A percentile compares a stretch with the other conserved stretches of the same genome.
phyloP scores from a whole-genome alignment of 2,888 invertebrate genomes.

The Idaea straminata region DNA sequence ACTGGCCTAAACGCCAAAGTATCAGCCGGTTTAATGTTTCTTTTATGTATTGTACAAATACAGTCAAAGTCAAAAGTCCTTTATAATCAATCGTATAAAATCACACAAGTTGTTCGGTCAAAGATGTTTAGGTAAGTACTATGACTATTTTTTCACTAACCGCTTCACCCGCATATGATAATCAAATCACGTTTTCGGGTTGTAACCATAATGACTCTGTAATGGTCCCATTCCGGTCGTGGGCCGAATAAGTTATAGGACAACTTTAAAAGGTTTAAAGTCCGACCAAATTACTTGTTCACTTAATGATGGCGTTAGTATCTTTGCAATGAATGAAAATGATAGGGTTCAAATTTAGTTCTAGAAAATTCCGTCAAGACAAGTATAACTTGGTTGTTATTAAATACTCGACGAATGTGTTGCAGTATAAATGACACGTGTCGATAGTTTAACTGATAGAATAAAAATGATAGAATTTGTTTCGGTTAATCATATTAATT shows the following conservation, averaged over 20 bases:
- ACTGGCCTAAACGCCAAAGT: no score
- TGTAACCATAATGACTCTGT: neutral
- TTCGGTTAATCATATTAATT: no score
- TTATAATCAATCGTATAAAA: no score
- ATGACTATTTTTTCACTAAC: neutral
- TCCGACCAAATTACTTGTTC: neutral
- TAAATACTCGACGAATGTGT: neutral
- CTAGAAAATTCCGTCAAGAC: neutral
- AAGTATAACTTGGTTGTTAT: neutral
- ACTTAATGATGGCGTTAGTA: neutral
- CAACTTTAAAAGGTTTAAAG: neutral
- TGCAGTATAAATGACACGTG: neutral
- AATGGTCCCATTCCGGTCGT: neutral
- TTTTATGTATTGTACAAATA: no score
- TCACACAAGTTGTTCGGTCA: no score
- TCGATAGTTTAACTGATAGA: neutral
- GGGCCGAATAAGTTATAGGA: neutral
- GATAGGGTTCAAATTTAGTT: neutral
- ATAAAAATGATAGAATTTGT: no score
- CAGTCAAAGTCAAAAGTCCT: no score
- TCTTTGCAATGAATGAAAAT: neutral
- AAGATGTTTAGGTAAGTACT: no score
- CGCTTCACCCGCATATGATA: neutral
- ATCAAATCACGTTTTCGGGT: neutral
- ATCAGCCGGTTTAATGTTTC: no score